Percentiles rank a stretch among this genome's conserved stretches.
Evolutionary conservation across 2,888 invertebrate species (phyloP).

Genomic region (Diploptera punctata): DNA sequence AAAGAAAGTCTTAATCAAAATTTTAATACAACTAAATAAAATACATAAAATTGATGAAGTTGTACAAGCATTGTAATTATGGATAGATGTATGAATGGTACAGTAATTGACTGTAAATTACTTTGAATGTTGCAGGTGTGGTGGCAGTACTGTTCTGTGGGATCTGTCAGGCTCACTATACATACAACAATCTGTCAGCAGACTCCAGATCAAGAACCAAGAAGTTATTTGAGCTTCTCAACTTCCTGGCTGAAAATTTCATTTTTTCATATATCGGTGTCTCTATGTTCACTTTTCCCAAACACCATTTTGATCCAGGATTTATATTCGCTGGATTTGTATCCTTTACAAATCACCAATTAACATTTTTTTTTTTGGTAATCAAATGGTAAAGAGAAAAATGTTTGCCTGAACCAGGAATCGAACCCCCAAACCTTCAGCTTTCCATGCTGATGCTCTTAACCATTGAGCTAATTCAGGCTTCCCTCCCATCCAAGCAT

Average conservation of each 20-base stretch:
- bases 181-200: conserved; percentile 92
- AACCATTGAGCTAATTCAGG: no score
- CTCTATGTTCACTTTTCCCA: conserved; percentile 97
- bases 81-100: not conserved
- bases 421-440: no score
- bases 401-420: no score
- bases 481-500: no score
- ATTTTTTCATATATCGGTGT: conserved; percentile 99
- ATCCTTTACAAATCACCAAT: conserved; percentile 66
- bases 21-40: not conserved
- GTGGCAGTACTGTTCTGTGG: conserved; percentile 98
- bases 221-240: conserved; percentile 90
- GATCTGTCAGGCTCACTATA: conserved; percentile 99
- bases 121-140: conserved; percentile 69
- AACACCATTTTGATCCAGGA: conserved; percentile 90
- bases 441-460: no score
- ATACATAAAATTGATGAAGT: no score
- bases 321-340: conserved; percentile 95
- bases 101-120: no score
- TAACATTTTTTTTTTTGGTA: not conserved
- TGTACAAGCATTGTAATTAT: no score
- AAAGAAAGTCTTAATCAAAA: not conserved
- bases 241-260: conserved; percentile 97
- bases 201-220: conserved; percentile 89
- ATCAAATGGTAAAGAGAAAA: no score